Conservation (phyloP, 2,113 vertebrate genomes). For the Platysternon megacephalum region DNA sequence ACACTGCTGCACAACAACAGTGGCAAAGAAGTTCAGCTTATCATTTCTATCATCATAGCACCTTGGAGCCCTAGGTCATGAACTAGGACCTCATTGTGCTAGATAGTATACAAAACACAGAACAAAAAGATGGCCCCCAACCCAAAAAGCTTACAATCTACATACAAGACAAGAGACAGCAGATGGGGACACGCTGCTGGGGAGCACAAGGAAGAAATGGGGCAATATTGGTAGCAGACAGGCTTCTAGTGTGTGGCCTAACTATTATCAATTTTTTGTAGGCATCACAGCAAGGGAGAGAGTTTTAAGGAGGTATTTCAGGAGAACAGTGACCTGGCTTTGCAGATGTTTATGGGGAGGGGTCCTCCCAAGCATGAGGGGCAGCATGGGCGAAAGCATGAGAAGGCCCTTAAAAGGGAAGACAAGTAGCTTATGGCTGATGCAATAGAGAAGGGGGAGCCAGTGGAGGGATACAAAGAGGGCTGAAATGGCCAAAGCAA, state of each 20-base stretch:
- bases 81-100: not conserved
- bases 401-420: not conserved
- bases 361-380: not conserved
- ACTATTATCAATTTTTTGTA: not conserved
- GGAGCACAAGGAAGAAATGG: not conserved
- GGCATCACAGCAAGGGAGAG: not conserved
- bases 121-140: too few species aligned
- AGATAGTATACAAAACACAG: not conserved
- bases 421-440: not conserved
- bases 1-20: not conserved
- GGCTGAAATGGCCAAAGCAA: not conserved
- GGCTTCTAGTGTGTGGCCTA: not conserved
- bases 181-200: not conserved
- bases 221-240: not conserved
- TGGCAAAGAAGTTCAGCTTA: constrained; percentile 17
- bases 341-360: not conserved
- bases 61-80: not conserved
- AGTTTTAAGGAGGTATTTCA: not conserved
- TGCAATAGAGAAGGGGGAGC: not conserved
- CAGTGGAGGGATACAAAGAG: not conserved
- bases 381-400: not conserved
- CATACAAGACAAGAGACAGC: not conserved
- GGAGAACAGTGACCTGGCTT: not conserved
- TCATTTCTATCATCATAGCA: not conserved
- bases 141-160: not conserved